Percentiles rank a stretch among this genome's conserved stretches.
These are phyloP conservation scores for Callimorpha dominula DNA, from an alignment of 2,888 invertebrate species.

Conservation along the genomic window DNA sequence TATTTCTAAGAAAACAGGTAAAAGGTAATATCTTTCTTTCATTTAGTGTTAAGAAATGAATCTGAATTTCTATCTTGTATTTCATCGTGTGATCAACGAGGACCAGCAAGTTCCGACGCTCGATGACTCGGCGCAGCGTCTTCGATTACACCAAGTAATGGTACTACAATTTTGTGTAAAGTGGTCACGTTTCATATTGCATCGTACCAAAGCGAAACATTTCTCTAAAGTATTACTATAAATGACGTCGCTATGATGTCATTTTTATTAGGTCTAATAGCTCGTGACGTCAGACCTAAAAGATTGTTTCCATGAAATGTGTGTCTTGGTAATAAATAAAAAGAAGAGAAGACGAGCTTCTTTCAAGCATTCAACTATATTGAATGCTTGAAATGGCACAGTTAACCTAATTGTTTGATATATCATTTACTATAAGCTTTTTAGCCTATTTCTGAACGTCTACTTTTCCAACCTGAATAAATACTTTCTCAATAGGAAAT, in stretches of 20 bases:
- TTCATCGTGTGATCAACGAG: background rate
- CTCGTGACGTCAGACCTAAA: background rate
- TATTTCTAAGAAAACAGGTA: background rate
- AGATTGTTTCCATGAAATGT: background rate
- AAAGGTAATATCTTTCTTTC: background rate
- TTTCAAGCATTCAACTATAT: too few species aligned
- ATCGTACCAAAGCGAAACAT: conserved; percentile 1
- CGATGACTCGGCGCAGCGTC: background rate
- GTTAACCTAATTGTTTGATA: background rate
- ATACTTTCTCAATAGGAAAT: conserved; percentile 1
- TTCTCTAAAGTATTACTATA: background rate
- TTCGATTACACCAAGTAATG: conserved; percentile 7
- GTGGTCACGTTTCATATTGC: conserved; percentile 20
- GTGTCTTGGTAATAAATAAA: background rate
- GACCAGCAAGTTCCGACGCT: background rate
- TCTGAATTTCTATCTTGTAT: background rate
- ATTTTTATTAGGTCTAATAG: background rate
- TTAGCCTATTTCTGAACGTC: background rate
- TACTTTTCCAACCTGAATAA: background rate
- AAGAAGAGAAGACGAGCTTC: background rate
- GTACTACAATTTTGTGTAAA: background rate
- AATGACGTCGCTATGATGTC: conserved; percentile 2
- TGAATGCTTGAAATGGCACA: background rate
- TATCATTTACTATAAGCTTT: conserved; percentile 2
- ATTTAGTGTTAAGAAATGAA: background rate